These are phyloP conservation scores for Montifringilla adamsi DNA, from an alignment of 2,113 vertebrate species.

Conservation along the genomic window DNA sequence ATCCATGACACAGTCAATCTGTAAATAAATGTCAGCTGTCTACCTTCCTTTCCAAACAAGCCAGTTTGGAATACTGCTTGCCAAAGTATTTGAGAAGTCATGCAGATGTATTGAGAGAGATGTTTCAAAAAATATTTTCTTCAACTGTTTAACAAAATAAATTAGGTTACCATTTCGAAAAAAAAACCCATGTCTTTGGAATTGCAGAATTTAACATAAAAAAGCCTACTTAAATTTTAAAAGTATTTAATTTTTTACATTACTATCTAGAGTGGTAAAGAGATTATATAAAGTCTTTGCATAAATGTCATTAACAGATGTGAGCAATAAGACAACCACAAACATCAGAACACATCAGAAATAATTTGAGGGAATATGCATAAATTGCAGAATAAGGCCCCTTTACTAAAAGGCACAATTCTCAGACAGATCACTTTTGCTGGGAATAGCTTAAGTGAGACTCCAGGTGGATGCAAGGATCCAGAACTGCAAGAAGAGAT, in stretches of 20 bases:
- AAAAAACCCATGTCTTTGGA: neutral
- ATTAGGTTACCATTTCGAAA: neutral
- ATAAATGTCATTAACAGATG: neutral
- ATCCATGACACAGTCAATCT: neutral
- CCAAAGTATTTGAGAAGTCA: neutral
- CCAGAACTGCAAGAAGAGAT: neutral
- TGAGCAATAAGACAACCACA: neutral
- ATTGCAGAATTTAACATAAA: neutral
- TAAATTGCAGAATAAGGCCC: neutral
- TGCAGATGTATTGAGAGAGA: neutral
- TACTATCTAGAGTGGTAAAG: neutral
- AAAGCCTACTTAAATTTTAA: neutral
- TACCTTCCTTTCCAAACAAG: neutral
- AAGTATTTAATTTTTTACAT: neutral
- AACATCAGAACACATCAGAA: neutral
- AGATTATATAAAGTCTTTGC: neutral
- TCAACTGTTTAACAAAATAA: neutral
- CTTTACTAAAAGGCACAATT: neutral
- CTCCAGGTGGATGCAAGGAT: neutral
- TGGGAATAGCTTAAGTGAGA: neutral
- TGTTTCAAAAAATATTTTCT: neutral
- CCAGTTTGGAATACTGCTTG: neutral
- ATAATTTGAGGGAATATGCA: neutral
- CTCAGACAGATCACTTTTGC: neutral
- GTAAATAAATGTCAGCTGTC: neutral